Evolutionary conservation across 2,797 vertebrate species (phyloP).

Genomic region (Percopsis omiscomaycus): DNA sequence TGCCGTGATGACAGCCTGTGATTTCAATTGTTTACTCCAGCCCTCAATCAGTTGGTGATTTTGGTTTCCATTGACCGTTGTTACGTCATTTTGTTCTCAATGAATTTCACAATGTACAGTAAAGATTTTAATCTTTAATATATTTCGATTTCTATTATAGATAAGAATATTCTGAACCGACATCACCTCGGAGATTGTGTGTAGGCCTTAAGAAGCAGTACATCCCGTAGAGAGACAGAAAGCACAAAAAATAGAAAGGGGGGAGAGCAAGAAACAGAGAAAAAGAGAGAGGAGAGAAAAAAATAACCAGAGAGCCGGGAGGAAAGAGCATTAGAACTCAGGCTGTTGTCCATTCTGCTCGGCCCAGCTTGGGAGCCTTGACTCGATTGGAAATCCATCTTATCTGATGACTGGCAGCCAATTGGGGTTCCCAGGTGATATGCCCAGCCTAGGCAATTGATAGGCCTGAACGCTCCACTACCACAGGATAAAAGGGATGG

Average conservation of each 20-base stretch:
- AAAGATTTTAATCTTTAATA: too few relatives aligned
- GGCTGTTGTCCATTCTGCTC: constrained; percentile 48
- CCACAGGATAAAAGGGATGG: constrained; percentile 47
- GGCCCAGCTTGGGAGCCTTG: constrained; percentile 54
- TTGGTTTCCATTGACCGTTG: too few relatives aligned
- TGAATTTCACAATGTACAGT: too few relatives aligned
- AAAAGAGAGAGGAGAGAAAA: constrained; percentile 38
- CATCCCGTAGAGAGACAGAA: constrained; percentile 28
- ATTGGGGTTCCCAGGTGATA: constrained; percentile 65
- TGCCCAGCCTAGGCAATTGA: constrained; percentile 55
- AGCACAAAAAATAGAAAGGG: constrained; percentile 24
- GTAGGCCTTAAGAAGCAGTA: constrained; percentile 37
- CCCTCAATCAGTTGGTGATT: too few relatives aligned
- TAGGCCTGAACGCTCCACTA: constrained; percentile 67
- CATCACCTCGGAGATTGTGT: constrained; percentile 29
- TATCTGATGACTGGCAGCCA: constrained; percentile 70
- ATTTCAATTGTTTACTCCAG: too few relatives aligned
- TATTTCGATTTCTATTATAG: too few relatives aligned
- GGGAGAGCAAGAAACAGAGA: constrained; percentile 1
- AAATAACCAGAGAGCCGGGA: constrained; percentile 35
- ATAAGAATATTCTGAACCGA: neutral
- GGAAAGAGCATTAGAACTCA: constrained; percentile 44
- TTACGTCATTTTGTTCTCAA: too few relatives aligned
- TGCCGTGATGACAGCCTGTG: too few relatives aligned
- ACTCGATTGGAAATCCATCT: constrained; percentile 72